These are phyloP conservation scores for Andrena flavipes DNA, from an alignment of 2,888 invertebrate genomes.

Conservation along the genomic window DNA sequence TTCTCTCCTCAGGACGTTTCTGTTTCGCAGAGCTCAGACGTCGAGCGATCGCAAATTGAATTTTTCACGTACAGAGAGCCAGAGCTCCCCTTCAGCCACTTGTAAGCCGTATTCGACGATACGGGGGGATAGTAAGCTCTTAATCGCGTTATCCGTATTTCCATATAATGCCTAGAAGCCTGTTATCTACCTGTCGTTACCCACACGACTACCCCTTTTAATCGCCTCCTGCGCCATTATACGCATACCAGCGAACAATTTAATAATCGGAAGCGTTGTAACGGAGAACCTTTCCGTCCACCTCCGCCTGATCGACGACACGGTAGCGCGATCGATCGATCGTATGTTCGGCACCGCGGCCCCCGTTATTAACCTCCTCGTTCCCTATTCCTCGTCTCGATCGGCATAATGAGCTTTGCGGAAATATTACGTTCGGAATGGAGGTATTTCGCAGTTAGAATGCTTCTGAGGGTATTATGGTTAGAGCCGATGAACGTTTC, in stretches of 20 bases:
- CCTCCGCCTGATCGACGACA: constrained; percentile 22
- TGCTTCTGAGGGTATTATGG: background rate
- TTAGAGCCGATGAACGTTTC: background rate
- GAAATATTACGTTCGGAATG: constrained; percentile 12
- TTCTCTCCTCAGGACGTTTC: background rate
- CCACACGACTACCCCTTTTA: constrained; percentile 58
- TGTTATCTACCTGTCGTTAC: constrained; percentile 70
- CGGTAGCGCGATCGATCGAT: constrained; percentile 11
- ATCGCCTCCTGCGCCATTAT: constrained; percentile 41
- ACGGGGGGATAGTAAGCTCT: constrained; percentile 66
- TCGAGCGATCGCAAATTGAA: constrained; percentile 28
- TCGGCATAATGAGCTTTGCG: constrained; percentile 10
- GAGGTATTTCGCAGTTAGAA: background rate
- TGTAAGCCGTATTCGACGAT: constrained; percentile 60
- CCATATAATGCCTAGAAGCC: constrained; percentile 73
- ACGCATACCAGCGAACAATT: constrained; percentile 34
- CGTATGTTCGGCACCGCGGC: background rate
- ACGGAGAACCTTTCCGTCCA: constrained; percentile 30
- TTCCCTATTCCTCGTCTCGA: background rate
- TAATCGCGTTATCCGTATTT: constrained; percentile 77
- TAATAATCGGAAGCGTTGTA: constrained; percentile 51
- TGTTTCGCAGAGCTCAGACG: background rate
- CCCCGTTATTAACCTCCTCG: constrained; percentile 7
- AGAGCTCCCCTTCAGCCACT: constrained; percentile 20
- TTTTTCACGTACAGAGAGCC: constrained; percentile 43